Conservation (phyloP, 1,140 invertebrate genomes). For the Drosophila rhopaloa region DNA sequence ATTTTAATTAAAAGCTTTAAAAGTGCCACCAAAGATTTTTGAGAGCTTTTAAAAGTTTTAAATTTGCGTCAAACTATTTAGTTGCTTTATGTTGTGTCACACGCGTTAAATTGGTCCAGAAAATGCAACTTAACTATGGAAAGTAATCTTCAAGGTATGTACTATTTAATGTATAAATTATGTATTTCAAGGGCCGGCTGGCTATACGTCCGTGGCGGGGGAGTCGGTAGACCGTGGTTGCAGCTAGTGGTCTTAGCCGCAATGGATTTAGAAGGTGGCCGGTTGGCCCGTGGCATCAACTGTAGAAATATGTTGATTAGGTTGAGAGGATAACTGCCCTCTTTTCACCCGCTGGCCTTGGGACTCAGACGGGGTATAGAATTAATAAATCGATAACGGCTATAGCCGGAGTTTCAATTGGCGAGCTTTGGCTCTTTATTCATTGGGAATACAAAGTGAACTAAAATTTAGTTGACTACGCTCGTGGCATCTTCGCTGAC, state of each 20-base stretch:
- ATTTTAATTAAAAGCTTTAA: conserved; percentile 18
- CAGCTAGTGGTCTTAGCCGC: background rate
- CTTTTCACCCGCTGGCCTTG: background rate
- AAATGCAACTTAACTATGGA: too few relatives aligned
- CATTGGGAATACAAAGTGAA: background rate
- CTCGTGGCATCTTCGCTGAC: too few relatives aligned
- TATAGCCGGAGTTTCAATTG: background rate
- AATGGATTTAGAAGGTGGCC: background rate
- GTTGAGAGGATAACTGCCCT: background rate
- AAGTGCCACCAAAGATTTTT: conserved; percentile 16
- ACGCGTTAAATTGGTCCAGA: too few relatives aligned
- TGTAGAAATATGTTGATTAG: conserved; percentile 1
- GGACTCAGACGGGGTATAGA: background rate
- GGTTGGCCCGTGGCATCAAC: background rate
- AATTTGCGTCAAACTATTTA: too few relatives aligned
- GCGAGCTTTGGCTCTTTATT: conserved; percentile 1
- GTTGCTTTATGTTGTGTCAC: too few relatives aligned
- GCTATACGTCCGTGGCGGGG: background rate
- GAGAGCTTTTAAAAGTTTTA: conserved; percentile 15
- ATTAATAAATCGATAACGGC: background rate
- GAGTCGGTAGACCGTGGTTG: background rate
- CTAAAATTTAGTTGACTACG: background rate
- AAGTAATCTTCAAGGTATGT: too few relatives aligned
- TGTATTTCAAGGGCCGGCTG: background rate
- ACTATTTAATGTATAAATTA: too few relatives aligned